Evolutionary conservation across 2,797 vertebrate species (phyloP).

Genomic region (Propithecus deckenii): DNA sequence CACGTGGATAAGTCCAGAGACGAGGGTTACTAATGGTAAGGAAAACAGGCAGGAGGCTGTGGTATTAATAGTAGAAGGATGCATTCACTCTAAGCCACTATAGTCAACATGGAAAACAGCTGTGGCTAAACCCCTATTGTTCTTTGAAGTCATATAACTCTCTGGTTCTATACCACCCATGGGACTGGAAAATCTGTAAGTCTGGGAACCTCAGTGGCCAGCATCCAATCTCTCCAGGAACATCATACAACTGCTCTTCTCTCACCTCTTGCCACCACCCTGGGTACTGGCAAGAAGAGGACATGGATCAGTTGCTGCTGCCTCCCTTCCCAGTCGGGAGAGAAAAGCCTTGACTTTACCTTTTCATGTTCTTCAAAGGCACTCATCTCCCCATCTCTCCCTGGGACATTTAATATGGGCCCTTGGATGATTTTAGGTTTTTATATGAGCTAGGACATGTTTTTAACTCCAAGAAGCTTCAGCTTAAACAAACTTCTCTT

Average conservation of each 20-base stretch:
- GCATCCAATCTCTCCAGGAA: background rate
- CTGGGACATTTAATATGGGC: background rate
- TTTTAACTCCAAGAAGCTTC: background rate
- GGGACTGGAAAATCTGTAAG: background rate
- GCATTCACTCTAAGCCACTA: background rate
- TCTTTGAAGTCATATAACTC: background rate
- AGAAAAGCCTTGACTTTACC: background rate
- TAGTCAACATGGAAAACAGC: background rate
- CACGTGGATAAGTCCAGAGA: background rate
- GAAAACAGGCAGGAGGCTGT: background rate
- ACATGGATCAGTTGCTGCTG: background rate
- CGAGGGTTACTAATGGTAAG: background rate
- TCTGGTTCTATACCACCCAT: background rate
- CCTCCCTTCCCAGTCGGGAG: background rate
- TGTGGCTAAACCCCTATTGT: background rate
- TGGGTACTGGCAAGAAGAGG: background rate
- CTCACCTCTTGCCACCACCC: background rate
- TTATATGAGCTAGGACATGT: background rate
- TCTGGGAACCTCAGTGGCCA: background rate
- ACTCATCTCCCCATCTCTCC: background rate
- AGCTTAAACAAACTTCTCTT: background rate
- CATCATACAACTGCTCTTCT: background rate
- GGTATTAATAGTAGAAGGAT: background rate
- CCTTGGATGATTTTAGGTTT: background rate
- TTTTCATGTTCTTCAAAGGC: background rate